Evolutionary conservation across 2,888 invertebrate genomes (phyloP).

Genomic region (Ypsolopha sequella): DNA sequence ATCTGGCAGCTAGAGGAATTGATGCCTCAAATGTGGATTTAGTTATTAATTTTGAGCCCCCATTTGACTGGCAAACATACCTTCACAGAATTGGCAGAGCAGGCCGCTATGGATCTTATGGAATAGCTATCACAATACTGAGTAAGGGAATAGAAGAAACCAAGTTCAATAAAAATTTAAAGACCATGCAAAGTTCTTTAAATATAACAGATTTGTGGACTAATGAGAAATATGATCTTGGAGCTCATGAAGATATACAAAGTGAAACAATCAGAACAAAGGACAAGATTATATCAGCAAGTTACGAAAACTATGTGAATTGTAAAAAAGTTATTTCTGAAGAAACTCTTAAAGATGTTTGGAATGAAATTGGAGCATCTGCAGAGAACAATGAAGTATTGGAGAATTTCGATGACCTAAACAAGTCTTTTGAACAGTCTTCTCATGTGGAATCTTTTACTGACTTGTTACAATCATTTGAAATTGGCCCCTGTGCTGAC

Average conservation of each 20-base stretch:
- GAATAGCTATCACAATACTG: slow-evolving; percentile 82
- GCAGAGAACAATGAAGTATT: slow-evolving; percentile 9
- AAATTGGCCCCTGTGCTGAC: slow-evolving; percentile 13
- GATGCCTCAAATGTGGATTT: slow-evolving; percentile 95
- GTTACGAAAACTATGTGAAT: neutral
- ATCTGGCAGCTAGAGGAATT: slow-evolving; percentile 92
- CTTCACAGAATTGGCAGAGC: slow-evolving; percentile 96
- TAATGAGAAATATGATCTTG: slow-evolving; percentile 15
- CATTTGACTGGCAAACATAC: slow-evolving; percentile 84
- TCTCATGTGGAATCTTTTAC: slow-evolving; percentile 27
- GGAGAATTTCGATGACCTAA: slow-evolving; percentile 25
- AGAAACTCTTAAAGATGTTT: slow-evolving; percentile 16
- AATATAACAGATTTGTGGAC: slow-evolving; percentile 35
- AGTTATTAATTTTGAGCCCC: slow-evolving; percentile 92
- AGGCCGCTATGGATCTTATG: slow-evolving; percentile 92
- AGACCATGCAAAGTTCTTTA: slow-evolving; percentile 58
- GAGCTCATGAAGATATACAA: neutral
- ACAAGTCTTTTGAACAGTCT: slow-evolving; percentile 20
- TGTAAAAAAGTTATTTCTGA: neutral
- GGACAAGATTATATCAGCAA: neutral
- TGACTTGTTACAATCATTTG: slow-evolving; percentile 32
- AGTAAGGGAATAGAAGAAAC: slow-evolving; percentile 74
- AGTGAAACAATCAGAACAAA: neutral
- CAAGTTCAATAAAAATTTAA: slow-evolving; percentile 69
- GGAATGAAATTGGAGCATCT: slow-evolving; percentile 20